These are phyloP conservation scores for Petrosia ficiformis DNA, from an alignment of 37 sponge, comb jelly and placozoan species.

Conservation along the genomic window DNA sequence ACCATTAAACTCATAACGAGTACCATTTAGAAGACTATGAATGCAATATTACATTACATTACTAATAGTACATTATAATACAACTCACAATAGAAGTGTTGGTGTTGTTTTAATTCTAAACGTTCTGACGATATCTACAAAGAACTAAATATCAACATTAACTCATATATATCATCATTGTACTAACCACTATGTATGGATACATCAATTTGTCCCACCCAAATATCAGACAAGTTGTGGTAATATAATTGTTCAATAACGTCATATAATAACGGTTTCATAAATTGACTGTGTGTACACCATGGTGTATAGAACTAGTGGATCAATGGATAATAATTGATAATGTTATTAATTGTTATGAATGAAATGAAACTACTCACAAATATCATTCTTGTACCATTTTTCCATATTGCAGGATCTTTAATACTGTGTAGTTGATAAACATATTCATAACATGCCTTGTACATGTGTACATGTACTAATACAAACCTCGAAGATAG, in stretches of 20 bases:
- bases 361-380: neutral
- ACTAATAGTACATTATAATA: neutral
- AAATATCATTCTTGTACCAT: neutral
- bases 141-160: neutral
- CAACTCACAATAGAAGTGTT: constrained; percentile 50
- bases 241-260: constrained; percentile 29
- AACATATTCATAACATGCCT: too few species aligned
- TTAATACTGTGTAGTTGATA: constrained; percentile 1
- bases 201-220: constrained; percentile 51
- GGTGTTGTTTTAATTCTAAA: constrained; percentile 42
- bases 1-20: constrained; percentile 10
- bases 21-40: constrained; percentile 1
- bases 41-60: neutral
- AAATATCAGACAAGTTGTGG: constrained; percentile 26
- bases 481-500: neutral
- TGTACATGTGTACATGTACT: neutral
- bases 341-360: neutral
- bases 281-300: constrained; percentile 52
- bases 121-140: constrained; percentile 39
- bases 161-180: neutral
- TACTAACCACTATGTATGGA: constrained; percentile 36
- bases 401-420: constrained; percentile 2
- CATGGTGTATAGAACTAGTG: constrained; percentile 63
- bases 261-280: constrained; percentile 29
- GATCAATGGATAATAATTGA: too few species aligned